A percentile compares a stretch with the other conserved stretches of the same genome.
phyloP scores from a whole-genome alignment of 2,888 invertebrate genomes.

The Agrilus cyanescens region DNA sequence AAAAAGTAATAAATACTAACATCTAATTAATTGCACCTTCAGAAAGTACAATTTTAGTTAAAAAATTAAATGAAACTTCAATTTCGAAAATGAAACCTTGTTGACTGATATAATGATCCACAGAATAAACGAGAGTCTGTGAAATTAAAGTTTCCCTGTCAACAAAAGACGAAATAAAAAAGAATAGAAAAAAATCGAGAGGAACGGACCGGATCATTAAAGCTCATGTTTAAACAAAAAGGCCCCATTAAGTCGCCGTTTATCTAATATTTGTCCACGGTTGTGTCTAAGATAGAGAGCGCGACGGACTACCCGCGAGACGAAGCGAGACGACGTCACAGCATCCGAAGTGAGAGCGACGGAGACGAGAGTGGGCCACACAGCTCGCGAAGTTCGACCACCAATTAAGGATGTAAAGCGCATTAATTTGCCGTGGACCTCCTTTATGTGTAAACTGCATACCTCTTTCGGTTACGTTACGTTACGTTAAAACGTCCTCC shows the following conservation, averaged over 20 bases:
- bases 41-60: too few relatives aligned
- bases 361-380: conserved; percentile 28
- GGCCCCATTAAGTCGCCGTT: conserved; percentile 34
- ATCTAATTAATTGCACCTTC: too few relatives aligned
- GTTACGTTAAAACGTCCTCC: not conserved
- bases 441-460: conserved; percentile 29
- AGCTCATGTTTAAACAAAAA: conserved; percentile 35
- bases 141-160: too few relatives aligned
- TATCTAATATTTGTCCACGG: conserved; percentile 37
- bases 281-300: conserved; percentile 28
- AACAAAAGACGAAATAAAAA: too few relatives aligned
- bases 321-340: conserved; percentile 17
- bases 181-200: too few relatives aligned
- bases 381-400: conserved; percentile 30
- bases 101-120: too few relatives aligned
- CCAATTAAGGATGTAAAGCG: conserved; percentile 38
- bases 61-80: too few relatives aligned
- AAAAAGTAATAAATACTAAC: too few relatives aligned
- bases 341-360: conserved; percentile 6
- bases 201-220: conserved; percentile 24
- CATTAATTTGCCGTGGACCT: conserved; percentile 38
- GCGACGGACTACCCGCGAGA: conserved; percentile 21
- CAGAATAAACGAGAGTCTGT: too few relatives aligned
- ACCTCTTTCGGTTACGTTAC: conserved; percentile 7
- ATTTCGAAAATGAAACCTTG: too few relatives aligned